Percentiles rank a stretch among this genome's conserved stretches.
phyloP scores from a whole-genome alignment of 2,113 vertebrate genomes.

The Cnemophilus loriae region DNA sequence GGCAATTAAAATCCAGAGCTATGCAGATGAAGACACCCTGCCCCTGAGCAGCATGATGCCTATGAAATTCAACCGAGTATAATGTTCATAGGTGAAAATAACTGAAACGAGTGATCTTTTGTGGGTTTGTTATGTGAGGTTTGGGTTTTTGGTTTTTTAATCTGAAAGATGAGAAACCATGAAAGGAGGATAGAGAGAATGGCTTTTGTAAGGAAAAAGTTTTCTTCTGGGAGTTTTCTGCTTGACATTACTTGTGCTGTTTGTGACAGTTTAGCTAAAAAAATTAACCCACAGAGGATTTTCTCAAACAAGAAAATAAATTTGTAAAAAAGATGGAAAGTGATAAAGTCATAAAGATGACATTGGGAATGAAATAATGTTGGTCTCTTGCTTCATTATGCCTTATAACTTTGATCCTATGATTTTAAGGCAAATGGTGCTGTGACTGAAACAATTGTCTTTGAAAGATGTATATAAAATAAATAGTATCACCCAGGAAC shows the following conservation, averaged over 20 bases:
- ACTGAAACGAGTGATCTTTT: neutral
- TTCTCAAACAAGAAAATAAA: neutral
- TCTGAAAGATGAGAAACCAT: neutral
- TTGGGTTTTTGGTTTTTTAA: neutral
- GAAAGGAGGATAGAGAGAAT: neutral
- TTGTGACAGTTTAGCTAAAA: neutral
- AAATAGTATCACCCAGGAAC: neutral
- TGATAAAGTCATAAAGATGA: neutral
- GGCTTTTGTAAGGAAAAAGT: neutral
- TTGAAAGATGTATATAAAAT: neutral
- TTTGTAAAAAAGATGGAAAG: neutral
- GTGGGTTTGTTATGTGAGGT: neutral
- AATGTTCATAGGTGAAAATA: neutral
- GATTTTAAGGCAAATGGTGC: neutral
- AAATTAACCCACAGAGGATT: neutral
- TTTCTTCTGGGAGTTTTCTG: neutral
- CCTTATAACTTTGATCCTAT: neutral
- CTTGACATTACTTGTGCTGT: neutral
- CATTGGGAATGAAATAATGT: neutral
- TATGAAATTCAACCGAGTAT: neutral
- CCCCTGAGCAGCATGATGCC: neutral
- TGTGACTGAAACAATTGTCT: neutral
- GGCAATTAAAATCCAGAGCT: neutral
- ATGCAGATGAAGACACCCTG: neutral
- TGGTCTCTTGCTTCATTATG: neutral